Conservation (phyloP, 2,113 vertebrate species). For the Hiodon alosoides region DNA sequence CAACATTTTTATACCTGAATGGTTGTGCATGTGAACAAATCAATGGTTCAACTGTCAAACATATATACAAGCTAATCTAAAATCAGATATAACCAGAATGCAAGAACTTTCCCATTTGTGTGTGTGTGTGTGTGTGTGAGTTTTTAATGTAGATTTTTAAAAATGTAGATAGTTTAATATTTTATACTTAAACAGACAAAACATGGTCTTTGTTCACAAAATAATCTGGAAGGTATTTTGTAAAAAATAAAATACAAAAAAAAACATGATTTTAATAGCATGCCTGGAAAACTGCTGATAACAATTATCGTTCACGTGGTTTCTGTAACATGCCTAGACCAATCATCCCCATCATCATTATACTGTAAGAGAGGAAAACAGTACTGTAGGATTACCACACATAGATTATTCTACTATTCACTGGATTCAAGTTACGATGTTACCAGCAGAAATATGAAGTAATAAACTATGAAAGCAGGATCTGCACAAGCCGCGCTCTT, state of each 20-base stretch:
- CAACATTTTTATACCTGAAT: no score
- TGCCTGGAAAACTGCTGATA: neutral
- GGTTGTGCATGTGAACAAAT: no score
- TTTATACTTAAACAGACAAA: neutral
- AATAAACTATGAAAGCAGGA: no score
- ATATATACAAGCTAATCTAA: no score
- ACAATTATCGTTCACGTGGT: conserved; percentile 45
- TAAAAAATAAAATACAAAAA: neutral
- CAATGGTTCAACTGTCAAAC: no score
- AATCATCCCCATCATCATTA: conserved; percentile 73
- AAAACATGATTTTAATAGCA: neutral
- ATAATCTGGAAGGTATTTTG: neutral
- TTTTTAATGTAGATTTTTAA: neutral
- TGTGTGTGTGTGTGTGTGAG: no score
- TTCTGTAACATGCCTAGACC: conserved; percentile 56
- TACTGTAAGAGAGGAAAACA: conserved; percentile 53
- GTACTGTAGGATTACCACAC: neutral
- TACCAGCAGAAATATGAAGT: no score
- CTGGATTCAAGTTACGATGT: no score
- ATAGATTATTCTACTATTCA: no score
- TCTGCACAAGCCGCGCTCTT: no score
- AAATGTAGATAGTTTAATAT: neutral
- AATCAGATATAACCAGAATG: no score
- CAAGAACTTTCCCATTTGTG: no score
- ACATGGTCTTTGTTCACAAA: neutral